Base-by-base conservation (phyloP, 2,797 vertebrate species). In the Percopsis omiscomaycus region DNA sequence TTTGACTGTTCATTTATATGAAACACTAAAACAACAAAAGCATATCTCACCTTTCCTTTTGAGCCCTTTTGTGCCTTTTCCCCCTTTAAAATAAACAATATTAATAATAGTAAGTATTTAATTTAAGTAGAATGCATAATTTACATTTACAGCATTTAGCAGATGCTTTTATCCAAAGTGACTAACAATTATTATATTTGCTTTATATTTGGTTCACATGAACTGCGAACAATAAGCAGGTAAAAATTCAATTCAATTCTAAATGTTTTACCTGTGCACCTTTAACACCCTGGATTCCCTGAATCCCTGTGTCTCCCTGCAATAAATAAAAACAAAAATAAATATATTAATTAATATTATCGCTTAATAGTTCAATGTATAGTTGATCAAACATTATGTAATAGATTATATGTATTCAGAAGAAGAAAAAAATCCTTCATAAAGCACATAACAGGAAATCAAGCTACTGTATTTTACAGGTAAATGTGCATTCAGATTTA, bases 241-340 rank as follows among this genome's bases (percentile, higher is more conserved):
- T 14, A 55, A 62, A 37, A 12, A 52, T 29, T 3, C 63, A 48
- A 65, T 66, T 0, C 64, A 69, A 70, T 47, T 50, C 67, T 61
- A 11, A 8, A 55, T 50, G 52, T 27, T 15, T 32, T 89, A 93
- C 92, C 90, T 89, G 74, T 77, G 63, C 79, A 62, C 89, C 91
- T 87, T 85, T 89, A 55, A 71, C 78, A 75, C 90, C 89, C 80
- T 90, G 89, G 64, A 87, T 74, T 70, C 91, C 90, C 54, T 78
- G 85, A 75, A 91, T 86, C 80, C 88, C 92, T 16, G 58, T 80
- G 73, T 84, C 82, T 59, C 94, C 92, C 92, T 93, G 81, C 62
- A 85, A 72, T 44, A 55, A 47, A 54, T 67, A 77, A 42, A 2
- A 62, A 54, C 46, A 65, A 37, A 60, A 29, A 30, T 47, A 42